Evolutionary conservation across 2,797 vertebrate species (phyloP), one percentile per base, ranked within the genome.

Genomic region (Ceyx erithaca): DNA sequence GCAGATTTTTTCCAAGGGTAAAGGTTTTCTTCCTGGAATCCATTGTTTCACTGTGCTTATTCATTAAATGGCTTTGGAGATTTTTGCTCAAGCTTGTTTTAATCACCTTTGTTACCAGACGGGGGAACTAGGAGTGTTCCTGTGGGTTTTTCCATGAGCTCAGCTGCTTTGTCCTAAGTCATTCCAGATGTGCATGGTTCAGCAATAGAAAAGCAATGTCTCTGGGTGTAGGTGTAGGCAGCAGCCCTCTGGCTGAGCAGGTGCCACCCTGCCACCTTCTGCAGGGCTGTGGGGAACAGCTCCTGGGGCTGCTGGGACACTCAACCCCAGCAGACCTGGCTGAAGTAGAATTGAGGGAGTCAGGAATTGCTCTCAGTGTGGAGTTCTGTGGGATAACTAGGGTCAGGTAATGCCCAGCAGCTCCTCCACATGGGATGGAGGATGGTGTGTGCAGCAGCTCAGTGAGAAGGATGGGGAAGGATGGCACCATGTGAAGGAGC

Each of bases 51-150:
- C 35, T 67, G n/a, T 45, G 61, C 10, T 87, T 78, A 43, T 76
- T 86, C 66, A 55, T 20, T 67, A 33, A 77, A 26, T 8, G 7
- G 9, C 41, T 25, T 85, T 83, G 69, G 40, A 41, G 31, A 37
- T 57, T 75, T 89, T 86, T 67, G 23, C 84, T 62, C 48, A 66
- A 55, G 26, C 33, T 81, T 81, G 37, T 71, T 91, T 90, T 68
- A 84, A 28, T 68, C 80, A 58, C 30, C 33, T 67, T 61, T 71
- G 57, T 71, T 85, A 75, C 13, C 51, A 70, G 14, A 51, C 6
- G 78, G 26, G 7, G 43, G 9, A 90, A 49, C 40, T 22, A 23
- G 7, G 28, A 30, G 14, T 77, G 81, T 67, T 49, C 4, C 14
- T 33, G 10, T 76, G 86, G 30, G 46, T 31, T 82, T 92, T 91